A percentile compares a stretch with the other conserved stretches of the same genome.
These are phyloP conservation scores for Poecilia velifera DNA, from an alignment of 2,797 vertebrate species.

Conservation along the genomic window DNA sequence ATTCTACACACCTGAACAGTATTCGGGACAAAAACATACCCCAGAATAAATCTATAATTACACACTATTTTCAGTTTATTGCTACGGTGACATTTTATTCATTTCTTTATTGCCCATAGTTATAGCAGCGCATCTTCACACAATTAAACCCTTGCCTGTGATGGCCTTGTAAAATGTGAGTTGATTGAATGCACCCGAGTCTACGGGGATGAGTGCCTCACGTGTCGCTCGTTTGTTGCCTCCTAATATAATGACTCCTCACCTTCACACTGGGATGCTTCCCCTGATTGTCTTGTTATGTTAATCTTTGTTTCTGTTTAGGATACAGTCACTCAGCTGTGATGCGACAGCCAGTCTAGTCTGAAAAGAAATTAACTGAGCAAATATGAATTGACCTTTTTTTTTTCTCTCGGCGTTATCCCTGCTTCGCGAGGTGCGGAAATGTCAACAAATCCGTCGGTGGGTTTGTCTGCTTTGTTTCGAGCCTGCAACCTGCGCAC, in stretches of 20 bases:
- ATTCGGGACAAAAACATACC: slow-evolving; percentile 6
- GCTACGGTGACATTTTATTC: slow-evolving; percentile 61
- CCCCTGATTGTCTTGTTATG: slow-evolving; percentile 77
- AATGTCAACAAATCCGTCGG: slow-evolving; percentile 54
- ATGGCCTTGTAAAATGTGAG: slow-evolving; percentile 77
- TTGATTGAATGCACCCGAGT: slow-evolving; percentile 74
- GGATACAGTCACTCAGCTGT: slow-evolving; percentile 52
- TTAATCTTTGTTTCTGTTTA: slow-evolving; percentile 75
- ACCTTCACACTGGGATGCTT: slow-evolving; percentile 77
- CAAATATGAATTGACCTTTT: slow-evolving; percentile 62
- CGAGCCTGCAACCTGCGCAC: slow-evolving; percentile 1
- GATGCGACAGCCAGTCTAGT: slow-evolving; percentile 57
- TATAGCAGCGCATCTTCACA: slow-evolving; percentile 41
- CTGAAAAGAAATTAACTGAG: slow-evolving; percentile 69
- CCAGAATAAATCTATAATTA: slow-evolving; percentile 50
- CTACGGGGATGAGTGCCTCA: slow-evolving; percentile 67
- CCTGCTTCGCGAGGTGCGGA: slow-evolving; percentile 33
- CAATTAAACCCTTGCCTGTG: slow-evolving; percentile 65
- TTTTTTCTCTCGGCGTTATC: slow-evolving; percentile 41
- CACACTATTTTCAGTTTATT: slow-evolving; percentile 61
- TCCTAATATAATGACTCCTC: slow-evolving; percentile 75
- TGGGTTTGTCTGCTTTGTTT: slow-evolving; percentile 30
- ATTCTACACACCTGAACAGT: not conserved
- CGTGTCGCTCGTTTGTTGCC: slow-evolving; percentile 74
- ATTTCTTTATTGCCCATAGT: slow-evolving; percentile 59